These are phyloP conservation scores for Tetragonula clypearis DNA, from an alignment of 1,140 invertebrate genomes.

Conservation along the genomic window DNA sequence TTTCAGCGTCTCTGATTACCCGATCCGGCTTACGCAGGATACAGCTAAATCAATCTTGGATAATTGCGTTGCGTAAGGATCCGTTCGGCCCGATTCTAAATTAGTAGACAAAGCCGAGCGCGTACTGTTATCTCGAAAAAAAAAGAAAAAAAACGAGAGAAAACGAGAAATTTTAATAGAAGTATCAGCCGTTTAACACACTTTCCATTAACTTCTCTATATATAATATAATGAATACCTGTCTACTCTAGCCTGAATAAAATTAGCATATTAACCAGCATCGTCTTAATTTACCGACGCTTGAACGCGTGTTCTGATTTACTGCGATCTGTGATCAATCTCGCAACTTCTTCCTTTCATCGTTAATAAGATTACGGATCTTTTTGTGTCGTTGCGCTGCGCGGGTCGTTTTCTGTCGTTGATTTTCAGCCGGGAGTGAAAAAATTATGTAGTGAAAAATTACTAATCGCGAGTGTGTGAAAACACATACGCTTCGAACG, in stretches of 20 bases:
- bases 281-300: neutral
- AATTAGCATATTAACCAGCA: neutral
- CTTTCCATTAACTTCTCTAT: neutral
- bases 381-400: neutral
- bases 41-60: constrained; percentile 21
- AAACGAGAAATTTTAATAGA: neutral
- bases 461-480: no score
- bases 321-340: neutral
- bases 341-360: neutral
- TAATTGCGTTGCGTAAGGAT: constrained; percentile 16
- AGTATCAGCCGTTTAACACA: neutral
- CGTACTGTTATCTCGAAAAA: neutral
- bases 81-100: neutral
- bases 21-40: neutral
- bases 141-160: neutral
- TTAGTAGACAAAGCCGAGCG: neutral
- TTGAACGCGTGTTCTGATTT: neutral
- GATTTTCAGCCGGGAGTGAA: no score
- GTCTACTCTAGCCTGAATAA: neutral
- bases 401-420: neutral
- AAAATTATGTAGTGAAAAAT: no score
- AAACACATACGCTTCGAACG: no score
- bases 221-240: neutral
- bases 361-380: neutral
- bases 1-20: constrained; percentile 26